Conservation (phyloP, 2,113 vertebrate species). For the Tringa solitaria region DNA sequence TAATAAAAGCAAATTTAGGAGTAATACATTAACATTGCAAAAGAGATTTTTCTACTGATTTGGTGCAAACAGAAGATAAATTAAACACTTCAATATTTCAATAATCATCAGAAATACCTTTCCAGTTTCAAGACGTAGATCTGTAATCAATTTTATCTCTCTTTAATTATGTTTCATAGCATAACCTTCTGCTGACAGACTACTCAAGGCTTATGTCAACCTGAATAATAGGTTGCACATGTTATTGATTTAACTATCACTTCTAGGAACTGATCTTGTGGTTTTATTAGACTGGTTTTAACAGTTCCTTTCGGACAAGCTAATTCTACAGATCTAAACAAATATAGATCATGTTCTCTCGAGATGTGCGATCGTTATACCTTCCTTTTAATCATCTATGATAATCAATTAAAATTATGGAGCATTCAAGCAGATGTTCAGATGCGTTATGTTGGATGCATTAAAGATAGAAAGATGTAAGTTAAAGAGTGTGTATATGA, state of each 20-base stretch:
- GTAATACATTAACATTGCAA: neutral
- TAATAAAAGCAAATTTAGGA: slow-evolving; percentile 2
- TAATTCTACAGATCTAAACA: slow-evolving; percentile 4
- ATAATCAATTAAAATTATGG: slow-evolving; percentile 16
- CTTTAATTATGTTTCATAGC: slow-evolving; percentile 57
- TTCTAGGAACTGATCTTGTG: slow-evolving; percentile 13
- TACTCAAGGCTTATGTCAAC: slow-evolving; percentile 48
- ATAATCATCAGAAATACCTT: slow-evolving; percentile 37
- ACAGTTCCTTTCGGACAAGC: slow-evolving; percentile 1
- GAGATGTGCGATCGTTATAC: neutral
- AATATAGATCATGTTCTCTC: neutral
- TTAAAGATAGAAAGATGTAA: neutral
- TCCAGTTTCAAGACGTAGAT: neutral
- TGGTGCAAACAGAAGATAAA: neutral
- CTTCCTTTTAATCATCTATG: neutral
- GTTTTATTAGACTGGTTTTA: slow-evolving; percentile 40
- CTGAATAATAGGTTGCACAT: slow-evolving; percentile 46
- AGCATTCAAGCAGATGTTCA: neutral
- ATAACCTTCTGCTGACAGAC: slow-evolving; percentile 52
- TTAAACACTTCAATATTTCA: slow-evolving; percentile 32
- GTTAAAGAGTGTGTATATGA: neutral
- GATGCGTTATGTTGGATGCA: neutral
- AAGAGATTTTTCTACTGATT: slow-evolving; percentile 28
- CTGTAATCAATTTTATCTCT: slow-evolving; percentile 49
- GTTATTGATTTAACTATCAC: slow-evolving; percentile 58